A percentile compares a stretch with the other conserved stretches of the same genome.
These are phyloP conservation scores for Heteronetta atricapilla DNA, from an alignment of 2,113 vertebrate genomes.

Conservation along the genomic window DNA sequence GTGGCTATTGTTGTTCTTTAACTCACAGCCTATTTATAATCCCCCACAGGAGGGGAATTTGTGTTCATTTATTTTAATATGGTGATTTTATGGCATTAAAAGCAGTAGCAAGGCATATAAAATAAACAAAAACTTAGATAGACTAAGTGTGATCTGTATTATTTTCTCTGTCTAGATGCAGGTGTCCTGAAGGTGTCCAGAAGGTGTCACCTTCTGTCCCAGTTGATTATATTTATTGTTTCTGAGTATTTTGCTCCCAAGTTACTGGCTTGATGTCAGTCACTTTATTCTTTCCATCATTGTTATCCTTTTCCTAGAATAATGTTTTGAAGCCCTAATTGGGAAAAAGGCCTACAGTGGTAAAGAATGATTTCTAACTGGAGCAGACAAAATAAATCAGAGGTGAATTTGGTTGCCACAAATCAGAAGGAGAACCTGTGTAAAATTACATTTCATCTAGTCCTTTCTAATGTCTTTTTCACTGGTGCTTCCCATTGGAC, in stretches of 20 bases:
- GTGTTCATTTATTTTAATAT: background rate
- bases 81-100: slow-evolving; percentile 1
- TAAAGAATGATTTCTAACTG: background rate
- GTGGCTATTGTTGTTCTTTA: background rate
- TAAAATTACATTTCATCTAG: background rate
- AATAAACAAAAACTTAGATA: background rate
- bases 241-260: background rate
- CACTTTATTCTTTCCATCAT: background rate
- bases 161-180: background rate
- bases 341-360: background rate
- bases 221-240: background rate
- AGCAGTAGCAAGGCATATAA: background rate
- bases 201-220: background rate
- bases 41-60: background rate
- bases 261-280: background rate
- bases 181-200: background rate
- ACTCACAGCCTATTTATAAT: background rate
- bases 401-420: background rate
- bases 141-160: background rate
- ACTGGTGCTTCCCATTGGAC: background rate
- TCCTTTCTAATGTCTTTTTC: background rate
- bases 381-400: background rate
- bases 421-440: background rate
- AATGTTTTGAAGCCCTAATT: background rate
- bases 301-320: background rate